These are phyloP conservation scores for Abrostola triplasia DNA, from an alignment of 2,888 invertebrate genomes.

Conservation along the genomic window DNA sequence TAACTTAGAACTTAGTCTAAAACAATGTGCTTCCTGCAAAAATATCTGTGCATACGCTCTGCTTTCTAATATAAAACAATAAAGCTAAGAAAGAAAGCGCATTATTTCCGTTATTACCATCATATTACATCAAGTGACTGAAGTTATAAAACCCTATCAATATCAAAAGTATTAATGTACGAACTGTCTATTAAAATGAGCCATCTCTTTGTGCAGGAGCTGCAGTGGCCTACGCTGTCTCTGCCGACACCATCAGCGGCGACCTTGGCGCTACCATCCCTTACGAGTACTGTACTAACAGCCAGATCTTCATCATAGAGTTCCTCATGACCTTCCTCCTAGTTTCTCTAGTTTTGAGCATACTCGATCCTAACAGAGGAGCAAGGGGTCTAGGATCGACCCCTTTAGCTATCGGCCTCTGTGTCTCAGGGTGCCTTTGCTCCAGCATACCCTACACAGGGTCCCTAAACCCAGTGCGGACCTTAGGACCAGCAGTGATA, in stretches of 20 bases:
- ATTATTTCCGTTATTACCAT: too few species aligned
- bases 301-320: conserved; percentile 53
- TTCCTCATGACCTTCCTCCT: conserved; percentile 59
- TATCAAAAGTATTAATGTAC: too few species aligned
- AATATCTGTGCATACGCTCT: too few species aligned
- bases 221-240: conserved; percentile 49
- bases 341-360: conserved; percentile 55
- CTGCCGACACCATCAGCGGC: conserved; percentile 34
- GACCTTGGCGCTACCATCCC: conserved; percentile 50
- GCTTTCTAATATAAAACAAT: too few species aligned
- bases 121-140: too few species aligned
- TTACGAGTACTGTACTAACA: conserved; percentile 22
- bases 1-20: too few species aligned
- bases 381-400: conserved; percentile 58
- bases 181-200: background rate
- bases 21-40: too few species aligned
- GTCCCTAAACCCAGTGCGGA: conserved; percentile 57
- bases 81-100: too few species aligned
- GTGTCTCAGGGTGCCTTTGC: conserved; percentile 57
- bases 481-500: conserved; percentile 56
- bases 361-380: conserved; percentile 53
- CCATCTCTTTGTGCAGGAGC: conserved; percentile 49
- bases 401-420: conserved; percentile 59
- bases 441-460: conserved; percentile 55
- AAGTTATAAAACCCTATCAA: too few species aligned